phyloP scores from a whole-genome alignment of 2,113 vertebrate species.

The Otis tarda region DNA sequence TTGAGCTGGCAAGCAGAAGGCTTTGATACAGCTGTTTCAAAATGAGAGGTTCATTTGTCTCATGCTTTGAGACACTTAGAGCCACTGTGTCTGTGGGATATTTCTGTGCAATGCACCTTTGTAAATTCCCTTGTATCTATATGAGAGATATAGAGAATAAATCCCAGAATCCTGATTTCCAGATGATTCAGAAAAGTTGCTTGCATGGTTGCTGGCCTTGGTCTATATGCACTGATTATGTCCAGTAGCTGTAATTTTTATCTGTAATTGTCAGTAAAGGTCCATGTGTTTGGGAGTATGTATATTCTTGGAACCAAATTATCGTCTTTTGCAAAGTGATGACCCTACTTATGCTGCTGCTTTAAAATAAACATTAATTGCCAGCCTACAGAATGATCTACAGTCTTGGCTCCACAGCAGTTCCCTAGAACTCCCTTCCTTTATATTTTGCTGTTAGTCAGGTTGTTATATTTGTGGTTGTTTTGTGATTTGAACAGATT shows the following conservation, averaged over 20 bases:
- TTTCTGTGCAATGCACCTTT: background rate
- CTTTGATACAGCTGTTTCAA: slow-evolving; percentile 13
- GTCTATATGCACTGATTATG: background rate
- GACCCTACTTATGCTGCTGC: background rate
- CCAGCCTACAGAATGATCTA: background rate
- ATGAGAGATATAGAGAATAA: background rate
- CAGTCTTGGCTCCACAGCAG: background rate
- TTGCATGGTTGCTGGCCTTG: background rate
- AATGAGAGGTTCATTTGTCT: background rate
- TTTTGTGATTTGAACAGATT: slow-evolving; percentile 10
- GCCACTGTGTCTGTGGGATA: background rate
- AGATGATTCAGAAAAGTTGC: background rate
- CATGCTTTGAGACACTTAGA: background rate
- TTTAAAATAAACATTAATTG: slow-evolving; percentile 29
- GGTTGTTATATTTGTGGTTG: background rate
- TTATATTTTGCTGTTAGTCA: slow-evolving; percentile 17
- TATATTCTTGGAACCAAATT: background rate
- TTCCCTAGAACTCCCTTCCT: slow-evolving; percentile 8
- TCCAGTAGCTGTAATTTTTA: background rate
- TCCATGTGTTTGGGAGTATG: fast-evolving
- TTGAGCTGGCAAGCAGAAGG: background rate
- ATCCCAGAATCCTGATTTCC: background rate
- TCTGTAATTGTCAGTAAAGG: background rate
- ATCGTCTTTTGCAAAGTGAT: background rate
- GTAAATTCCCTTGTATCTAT: background rate